phyloP scores from a whole-genome alignment of 1,140 invertebrate species.

The Kradibia gibbosae region DNA sequence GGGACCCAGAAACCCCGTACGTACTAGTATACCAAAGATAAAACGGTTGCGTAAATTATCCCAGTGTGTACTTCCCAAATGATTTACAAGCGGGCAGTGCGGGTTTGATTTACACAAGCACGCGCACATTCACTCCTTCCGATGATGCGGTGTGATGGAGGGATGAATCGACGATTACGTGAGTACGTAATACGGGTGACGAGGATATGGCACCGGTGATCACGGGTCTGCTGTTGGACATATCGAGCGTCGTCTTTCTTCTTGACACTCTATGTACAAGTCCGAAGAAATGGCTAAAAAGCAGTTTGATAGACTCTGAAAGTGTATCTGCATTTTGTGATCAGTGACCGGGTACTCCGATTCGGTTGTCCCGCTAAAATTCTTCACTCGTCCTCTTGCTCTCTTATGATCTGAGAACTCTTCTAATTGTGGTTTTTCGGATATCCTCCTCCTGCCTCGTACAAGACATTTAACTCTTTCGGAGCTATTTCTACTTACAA shows the following conservation, averaged over 20 bases:
- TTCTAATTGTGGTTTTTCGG: too few species aligned
- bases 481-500: too few species aligned
- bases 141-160: background rate
- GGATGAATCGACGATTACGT: slow-evolving; percentile 8
- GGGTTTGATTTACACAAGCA: slow-evolving; percentile 68
- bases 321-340: too few species aligned
- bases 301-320: too few species aligned
- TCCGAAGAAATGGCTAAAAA: slow-evolving; percentile 52
- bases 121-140: slow-evolving; percentile 51
- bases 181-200: too few species aligned
- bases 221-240: too few species aligned
- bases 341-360: too few species aligned
- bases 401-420: too few species aligned
- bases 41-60: slow-evolving; percentile 71
- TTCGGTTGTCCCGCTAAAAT: too few species aligned
- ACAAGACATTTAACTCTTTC: too few species aligned
- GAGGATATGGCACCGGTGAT: background rate
- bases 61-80: slow-evolving; percentile 68
- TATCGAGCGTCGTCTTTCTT: slow-evolving; percentile 41
- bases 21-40: slow-evolving; percentile 52
- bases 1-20: background rate
- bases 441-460: too few species aligned
- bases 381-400: too few species aligned
- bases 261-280: slow-evolving; percentile 38
- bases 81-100: slow-evolving; percentile 70